Base-by-base conservation (phyloP, 2,113 vertebrate species). In the Dicrurus megarhynchus region DNA sequence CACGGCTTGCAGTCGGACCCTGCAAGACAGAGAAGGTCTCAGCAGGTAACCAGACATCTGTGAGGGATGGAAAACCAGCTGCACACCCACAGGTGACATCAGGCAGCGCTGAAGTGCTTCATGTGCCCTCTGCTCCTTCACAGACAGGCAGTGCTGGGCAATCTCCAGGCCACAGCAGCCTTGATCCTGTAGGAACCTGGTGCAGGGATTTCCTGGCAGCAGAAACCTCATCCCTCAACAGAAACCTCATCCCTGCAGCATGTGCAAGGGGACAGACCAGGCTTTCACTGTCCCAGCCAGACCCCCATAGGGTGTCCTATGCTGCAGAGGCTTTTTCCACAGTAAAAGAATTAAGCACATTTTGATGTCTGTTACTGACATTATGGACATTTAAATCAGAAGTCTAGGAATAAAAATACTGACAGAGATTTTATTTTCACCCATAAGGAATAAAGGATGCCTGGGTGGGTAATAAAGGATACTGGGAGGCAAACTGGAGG, bases 1-100 rank as follows among this genome's bases (percentile, higher is more conserved):
- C 98, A 98, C 4, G 98, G 98, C 86, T 99, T 99, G 95, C 98
- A 98, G 90, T 99, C 98, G 0, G 98, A 99, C 7, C 97, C 98
- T 99, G 97, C 33, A 87, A 97, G 81, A 92, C 89, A 92, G 28
- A 87, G 87, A 6, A 68, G 57, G 75, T n/a, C 46, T 41, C 39
- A 12, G 69, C 44, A 18, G 2, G 41, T 24, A 22, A 39, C 7
- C 37, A 55, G 75, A 3, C 0, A 24, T 50, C 24, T 44, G 39
- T 11, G 41, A 76, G n/a, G 63, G 74, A 44, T 12, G 27, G 19
- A 27, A 53, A 67, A 39, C 5, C 71, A 30, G 56, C 68, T 64
- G 3, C 6, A 7, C 14, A 19, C 30, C 3, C 44, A 27, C n/a
- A 37, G 56, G 71, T 56, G 75, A 26, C 49, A 32, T 21, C 1